Evolutionary conservation across 2,797 vertebrate species (phyloP).

Genomic region (Limnodromus scolopaceus): DNA sequence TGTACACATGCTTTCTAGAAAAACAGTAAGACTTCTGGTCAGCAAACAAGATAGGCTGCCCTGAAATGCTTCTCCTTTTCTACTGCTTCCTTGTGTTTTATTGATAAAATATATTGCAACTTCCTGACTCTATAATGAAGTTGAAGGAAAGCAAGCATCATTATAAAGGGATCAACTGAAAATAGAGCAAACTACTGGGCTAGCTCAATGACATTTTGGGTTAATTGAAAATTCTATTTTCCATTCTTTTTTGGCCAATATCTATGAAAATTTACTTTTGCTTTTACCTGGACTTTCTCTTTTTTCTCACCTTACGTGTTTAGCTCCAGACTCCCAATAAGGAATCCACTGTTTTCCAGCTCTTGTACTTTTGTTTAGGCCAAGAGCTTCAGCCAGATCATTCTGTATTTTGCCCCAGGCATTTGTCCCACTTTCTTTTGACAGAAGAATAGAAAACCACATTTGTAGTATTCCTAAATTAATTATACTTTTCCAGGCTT

Average conservation of each 20-base stretch:
- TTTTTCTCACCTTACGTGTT: neutral
- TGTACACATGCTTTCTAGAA: neutral
- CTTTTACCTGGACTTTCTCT: neutral
- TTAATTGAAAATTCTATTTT: neutral
- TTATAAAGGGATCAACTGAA: neutral
- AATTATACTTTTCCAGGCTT: constrained; percentile 77
- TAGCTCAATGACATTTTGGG: neutral
- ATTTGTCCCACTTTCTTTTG: constrained; percentile 78
- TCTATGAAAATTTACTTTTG: neutral
- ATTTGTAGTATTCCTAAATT: constrained; percentile 78
- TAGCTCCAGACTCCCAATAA: neutral
- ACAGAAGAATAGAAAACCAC: constrained; percentile 79
- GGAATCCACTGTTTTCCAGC: neutral
- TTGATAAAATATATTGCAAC: neutral
- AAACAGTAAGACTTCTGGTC: neutral
- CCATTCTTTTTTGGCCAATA: neutral
- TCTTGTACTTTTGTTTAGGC: constrained; percentile 64
- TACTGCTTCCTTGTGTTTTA: neutral
- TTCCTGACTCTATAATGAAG: neutral
- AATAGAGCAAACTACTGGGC: neutral
- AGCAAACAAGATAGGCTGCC: neutral
- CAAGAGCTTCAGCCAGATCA: constrained; percentile 63
- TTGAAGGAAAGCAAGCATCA: neutral
- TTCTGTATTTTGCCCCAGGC: constrained; percentile 60
- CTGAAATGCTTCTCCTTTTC: neutral